Conservation (phyloP, 2,797 vertebrate genomes). For the Micromesistius poutassou region DNA sequence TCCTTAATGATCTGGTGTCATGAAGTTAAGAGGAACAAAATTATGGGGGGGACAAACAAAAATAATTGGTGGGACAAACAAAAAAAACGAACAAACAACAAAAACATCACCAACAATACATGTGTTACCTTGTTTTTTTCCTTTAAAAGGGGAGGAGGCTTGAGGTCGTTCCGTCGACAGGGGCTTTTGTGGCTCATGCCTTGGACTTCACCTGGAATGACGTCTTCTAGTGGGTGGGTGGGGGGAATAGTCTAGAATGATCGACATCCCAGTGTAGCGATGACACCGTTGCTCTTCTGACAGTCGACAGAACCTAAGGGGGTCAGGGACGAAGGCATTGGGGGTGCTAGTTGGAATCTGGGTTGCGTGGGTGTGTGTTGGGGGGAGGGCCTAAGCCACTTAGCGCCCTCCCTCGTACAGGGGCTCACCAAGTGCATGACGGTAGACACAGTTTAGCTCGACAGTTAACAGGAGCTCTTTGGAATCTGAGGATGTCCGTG, state of each 20-base stretch:
- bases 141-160: conserved; percentile 52
- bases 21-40: conserved; percentile 48
- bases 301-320: background rate
- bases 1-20: conserved; percentile 63
- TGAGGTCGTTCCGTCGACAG: conserved; percentile 68
- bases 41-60: conserved; percentile 10
- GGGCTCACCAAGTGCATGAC: conserved; percentile 64
- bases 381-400: conserved; percentile 64
- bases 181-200: conserved; percentile 75
- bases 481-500: conserved; percentile 56
- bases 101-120: conserved; percentile 43
- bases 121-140: conserved; percentile 57
- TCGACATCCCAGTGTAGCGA: background rate
- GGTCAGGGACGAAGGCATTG: background rate
- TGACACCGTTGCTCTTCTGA: background rate
- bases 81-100: conserved; percentile 31
- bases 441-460: conserved; percentile 70
- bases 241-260: conserved; percentile 5
- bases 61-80: conserved; percentile 20
- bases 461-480: conserved; percentile 60
- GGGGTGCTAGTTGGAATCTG: background rate
- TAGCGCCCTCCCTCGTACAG: conserved; percentile 32
- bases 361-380: conserved; percentile 13
- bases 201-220: conserved; percentile 64
- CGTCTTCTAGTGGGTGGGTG: conserved; percentile 46